Percentiles rank a stretch among this genome's conserved stretches.
These are phyloP conservation scores for Brachionus plicatilis DNA, from an alignment of 1,140 invertebrate genomes.

Conservation along the genomic window DNA sequence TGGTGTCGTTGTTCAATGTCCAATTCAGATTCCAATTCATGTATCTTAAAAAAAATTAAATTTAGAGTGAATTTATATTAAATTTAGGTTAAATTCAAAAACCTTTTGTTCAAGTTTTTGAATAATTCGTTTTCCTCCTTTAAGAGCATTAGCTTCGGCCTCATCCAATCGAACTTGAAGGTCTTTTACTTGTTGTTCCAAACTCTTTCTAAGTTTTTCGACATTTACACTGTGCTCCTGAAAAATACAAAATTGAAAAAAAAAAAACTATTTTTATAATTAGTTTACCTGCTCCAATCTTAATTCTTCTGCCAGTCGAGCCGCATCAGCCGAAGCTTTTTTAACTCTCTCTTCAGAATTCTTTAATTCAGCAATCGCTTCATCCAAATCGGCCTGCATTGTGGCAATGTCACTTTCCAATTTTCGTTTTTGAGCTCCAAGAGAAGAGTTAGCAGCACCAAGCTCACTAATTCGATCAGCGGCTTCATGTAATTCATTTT, in stretches of 20 bases:
- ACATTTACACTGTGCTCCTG: conserved; percentile 83
- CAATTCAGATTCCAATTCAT: conserved; percentile 88
- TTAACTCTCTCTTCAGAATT: conserved; percentile 93
- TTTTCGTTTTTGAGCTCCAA: conserved; percentile 93
- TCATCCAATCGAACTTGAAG: conserved; percentile 90
- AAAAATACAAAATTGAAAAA: too few species aligned
- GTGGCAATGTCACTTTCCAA: conserved; percentile 92
- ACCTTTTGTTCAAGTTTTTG: conserved; percentile 59
- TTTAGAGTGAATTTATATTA: too few species aligned
- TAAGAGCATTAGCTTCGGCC: conserved; percentile 89
- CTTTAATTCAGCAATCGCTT: conserved; percentile 68
- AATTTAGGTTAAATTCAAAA: too few species aligned
- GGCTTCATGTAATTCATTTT: conserved; percentile 89
- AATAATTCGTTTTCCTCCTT: conserved; percentile 83
- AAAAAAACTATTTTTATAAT: neutral
- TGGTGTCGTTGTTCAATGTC: conserved; percentile 96
- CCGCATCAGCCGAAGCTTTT: conserved; percentile 78
- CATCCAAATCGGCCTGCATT: conserved; percentile 67
- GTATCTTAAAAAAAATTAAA: conserved; percentile 42
- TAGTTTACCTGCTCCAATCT: conserved; percentile 74
- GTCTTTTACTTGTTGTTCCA: conserved; percentile 96
- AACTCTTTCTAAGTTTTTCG: conserved; percentile 92
- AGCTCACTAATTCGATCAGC: conserved; percentile 95
- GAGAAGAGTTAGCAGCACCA: conserved; percentile 79
- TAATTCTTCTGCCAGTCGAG: conserved; percentile 91